These are phyloP conservation scores for Coturnix japonica DNA, from an alignment of 2,113 vertebrate species.

Conservation along the genomic window DNA sequence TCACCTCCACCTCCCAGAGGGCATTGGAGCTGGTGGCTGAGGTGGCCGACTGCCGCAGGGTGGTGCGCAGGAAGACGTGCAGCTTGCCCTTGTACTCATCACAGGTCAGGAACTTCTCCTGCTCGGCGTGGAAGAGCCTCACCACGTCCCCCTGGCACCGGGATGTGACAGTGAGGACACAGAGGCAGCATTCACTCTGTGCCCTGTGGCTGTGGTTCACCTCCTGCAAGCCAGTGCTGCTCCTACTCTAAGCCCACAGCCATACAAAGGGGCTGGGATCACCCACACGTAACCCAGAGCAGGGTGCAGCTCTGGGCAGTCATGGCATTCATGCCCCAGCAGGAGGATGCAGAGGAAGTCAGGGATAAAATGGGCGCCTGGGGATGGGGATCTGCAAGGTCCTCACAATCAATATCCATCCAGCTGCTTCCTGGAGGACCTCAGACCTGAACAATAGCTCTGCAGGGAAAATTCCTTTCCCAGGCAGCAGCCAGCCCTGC, in stretches of 20 bases:
- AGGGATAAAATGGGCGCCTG: background rate
- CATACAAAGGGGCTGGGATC: background rate
- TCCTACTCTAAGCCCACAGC: background rate
- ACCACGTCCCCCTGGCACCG: constrained; percentile 90
- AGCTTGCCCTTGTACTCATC: constrained; percentile 92
- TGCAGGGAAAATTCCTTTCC: constrained; percentile 65
- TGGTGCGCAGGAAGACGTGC: constrained; percentile 94
- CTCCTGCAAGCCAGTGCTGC: accelerated
- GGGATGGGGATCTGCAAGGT: background rate
- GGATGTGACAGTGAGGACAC: background rate
- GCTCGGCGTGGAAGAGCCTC: constrained; percentile 94
- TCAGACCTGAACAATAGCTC: constrained; percentile 43
- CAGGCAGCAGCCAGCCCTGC: constrained; percentile 44
- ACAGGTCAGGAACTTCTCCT: constrained; percentile 98
- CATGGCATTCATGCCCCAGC: background rate
- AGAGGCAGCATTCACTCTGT: background rate
- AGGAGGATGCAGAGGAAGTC: background rate
- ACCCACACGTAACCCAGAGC: accelerated
- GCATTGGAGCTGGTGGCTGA: constrained; percentile 98
- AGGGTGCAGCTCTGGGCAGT: background rate
- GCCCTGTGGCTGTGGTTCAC: background rate
- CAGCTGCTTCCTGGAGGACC: constrained; percentile 68
- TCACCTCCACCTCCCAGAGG: constrained; percentile 97
- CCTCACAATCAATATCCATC: constrained; percentile 25
- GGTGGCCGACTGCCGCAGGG: constrained; percentile 92